Evolutionary conservation across 2,797 vertebrate genomes (phyloP).

Genomic region (Pangasius macronema): DNA sequence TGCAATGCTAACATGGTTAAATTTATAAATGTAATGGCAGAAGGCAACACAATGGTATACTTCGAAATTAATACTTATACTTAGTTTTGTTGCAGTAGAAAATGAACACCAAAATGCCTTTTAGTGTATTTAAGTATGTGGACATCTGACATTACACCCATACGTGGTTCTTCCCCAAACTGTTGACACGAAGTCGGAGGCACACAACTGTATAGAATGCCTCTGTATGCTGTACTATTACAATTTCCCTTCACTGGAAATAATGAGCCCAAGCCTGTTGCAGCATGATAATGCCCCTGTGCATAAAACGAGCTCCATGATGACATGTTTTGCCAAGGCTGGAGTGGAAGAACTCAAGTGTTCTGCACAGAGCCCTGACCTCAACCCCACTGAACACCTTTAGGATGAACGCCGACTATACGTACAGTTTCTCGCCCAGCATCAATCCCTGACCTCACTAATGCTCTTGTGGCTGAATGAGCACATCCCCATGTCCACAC

Average conservation of each 20-base stretch:
- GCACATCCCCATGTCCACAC: not conserved
- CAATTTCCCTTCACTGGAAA: not conserved
- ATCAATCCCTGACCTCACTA: too few species aligned
- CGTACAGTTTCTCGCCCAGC: too few species aligned
- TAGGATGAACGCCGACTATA: too few species aligned
- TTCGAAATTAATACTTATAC: not conserved
- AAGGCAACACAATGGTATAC: not conserved
- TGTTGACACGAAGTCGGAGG: not conserved
- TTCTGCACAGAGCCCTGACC: not conserved
- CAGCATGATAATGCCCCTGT: not conserved
- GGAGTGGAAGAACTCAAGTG: not conserved
- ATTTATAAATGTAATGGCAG: not conserved
- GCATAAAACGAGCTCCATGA: not conserved
- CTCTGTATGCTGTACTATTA: not conserved
- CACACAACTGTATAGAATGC: not conserved
- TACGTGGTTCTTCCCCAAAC: not conserved
- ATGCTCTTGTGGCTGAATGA: too few species aligned
- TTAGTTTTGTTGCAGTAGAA: not conserved
- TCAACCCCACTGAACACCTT: too few species aligned
- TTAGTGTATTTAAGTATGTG: not conserved
- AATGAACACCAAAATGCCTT: not conserved
- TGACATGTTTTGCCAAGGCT: not conserved
- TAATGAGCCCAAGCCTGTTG: not conserved
- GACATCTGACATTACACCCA: constrained; percentile 2
- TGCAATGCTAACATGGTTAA: not conserved